A percentile compares a stretch with the other conserved stretches of the same genome.
Evolutionary conservation across 1,140 invertebrate genomes (phyloP).

Genomic region (Sarcophaga bullata): DNA sequence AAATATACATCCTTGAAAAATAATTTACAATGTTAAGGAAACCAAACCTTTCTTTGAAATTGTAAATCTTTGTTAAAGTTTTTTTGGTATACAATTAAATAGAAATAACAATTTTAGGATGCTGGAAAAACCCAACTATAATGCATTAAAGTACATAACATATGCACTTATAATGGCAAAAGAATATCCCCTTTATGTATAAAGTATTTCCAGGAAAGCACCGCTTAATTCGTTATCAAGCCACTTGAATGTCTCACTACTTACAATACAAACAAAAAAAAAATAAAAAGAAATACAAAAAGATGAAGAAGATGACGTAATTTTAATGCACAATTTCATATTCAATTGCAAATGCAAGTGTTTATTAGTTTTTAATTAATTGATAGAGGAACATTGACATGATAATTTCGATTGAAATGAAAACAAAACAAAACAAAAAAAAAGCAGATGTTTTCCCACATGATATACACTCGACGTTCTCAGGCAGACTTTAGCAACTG

Average conservation of each 20-base stretch:
- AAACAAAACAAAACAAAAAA: not conserved
- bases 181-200: not conserved
- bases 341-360: constrained; percentile 21
- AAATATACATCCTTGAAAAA: no score
- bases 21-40: no score
- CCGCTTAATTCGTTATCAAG: not conserved
- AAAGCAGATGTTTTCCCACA: constrained; percentile 22
- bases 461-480: not conserved
- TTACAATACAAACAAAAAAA: no score
- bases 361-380: constrained; percentile 25
- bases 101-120: no score
- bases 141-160: not conserved
- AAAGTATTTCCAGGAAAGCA: not conserved
- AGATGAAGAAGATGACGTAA: not conserved
- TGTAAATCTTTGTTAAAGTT: no score
- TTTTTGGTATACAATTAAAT: no score
- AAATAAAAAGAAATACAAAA: no score
- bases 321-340: constrained; percentile 23
- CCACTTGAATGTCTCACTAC: not conserved
- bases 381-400: constrained; percentile 21
- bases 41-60: no score
- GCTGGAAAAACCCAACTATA: no score
- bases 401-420: not conserved
- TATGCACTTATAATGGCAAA: not conserved
- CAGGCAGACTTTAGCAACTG: not conserved